These are phyloP conservation scores for Butorides virescens DNA, from an alignment of 2,113 vertebrate species.

Conservation along the genomic window DNA sequence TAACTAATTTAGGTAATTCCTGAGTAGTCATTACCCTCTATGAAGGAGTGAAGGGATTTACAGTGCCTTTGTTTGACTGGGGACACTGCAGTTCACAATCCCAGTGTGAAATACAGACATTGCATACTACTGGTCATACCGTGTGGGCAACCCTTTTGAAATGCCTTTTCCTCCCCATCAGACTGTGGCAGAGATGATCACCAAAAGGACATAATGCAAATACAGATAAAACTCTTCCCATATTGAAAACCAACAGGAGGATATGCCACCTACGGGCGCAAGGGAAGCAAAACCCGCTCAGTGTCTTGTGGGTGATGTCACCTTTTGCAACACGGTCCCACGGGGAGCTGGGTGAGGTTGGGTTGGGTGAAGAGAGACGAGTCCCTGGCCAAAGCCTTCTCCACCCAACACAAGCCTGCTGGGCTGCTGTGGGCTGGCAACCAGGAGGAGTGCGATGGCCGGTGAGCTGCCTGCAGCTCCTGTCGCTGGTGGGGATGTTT, in stretches of 20 bases:
- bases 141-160: background rate
- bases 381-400: background rate
- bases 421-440: background rate
- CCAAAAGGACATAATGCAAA: background rate
- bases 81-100: background rate
- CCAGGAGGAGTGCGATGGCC: background rate
- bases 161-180: background rate
- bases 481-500: background rate
- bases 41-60: background rate
- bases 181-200: rapidly evolving
- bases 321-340: background rate
- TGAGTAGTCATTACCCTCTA: background rate
- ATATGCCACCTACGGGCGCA: background rate
- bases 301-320: background rate
- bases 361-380: background rate
- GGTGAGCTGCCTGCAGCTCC: background rate
- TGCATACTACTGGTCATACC: background rate
- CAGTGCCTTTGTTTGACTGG: background rate
- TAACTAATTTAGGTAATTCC: background rate
- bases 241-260: background rate
- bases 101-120: background rate
- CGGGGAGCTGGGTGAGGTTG: background rate
- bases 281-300: rapidly evolving
- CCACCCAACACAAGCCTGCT: rapidly evolving
- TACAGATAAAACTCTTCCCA: background rate